Base-by-base conservation (phyloP, 2,888 invertebrate species). In the Clanis bilineata region DNA sequence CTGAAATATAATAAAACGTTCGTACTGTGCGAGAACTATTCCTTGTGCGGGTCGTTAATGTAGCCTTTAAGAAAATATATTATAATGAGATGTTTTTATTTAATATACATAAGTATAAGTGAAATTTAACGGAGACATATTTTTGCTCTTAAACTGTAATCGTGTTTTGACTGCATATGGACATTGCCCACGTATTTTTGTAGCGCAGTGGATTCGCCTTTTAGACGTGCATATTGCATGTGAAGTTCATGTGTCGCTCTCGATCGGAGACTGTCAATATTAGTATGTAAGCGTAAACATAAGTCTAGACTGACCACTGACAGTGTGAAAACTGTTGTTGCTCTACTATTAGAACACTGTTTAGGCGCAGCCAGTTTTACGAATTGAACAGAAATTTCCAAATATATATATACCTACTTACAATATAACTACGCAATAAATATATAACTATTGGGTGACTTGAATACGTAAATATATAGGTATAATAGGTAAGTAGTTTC, bases 151-250 rank as follows among this genome's bases (percentile, higher is more conserved):
- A 76, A 76, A 82, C 85, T 87, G 86, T 89, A 86, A 83, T 84
- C 83, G 83, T 88, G 82, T 87, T 83, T 83, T 85, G 87, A 88
- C 86, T 88, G 83, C 85, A 85, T 83, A 73, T 64, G 86, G 86
- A 90, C 86, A 90, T 91, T 91, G 91, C 91, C 91, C 91, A 92
- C 91, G 90, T 92, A 91, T 91, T 90, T 90, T 90, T 88, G 85
- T 90, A 90, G 89, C 78, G 85, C 86, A 86, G 88, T 86, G 85
- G 85, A 80, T 79, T 85, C 82, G 88, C 88, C 87, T 88, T 88
- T 82, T 83, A 82, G 82, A 83, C 76, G 72, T 77, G 77, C 77
- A 77, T 73, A 76, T 63, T 62, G 64, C 58, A 62, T 60, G 64
- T 63, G 70, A 70, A 68, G 70, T 69, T 56, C 69, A 75, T 77